Conservation (phyloP, 2,113 vertebrate genomes). For the Lampris megalopsis region DNA sequence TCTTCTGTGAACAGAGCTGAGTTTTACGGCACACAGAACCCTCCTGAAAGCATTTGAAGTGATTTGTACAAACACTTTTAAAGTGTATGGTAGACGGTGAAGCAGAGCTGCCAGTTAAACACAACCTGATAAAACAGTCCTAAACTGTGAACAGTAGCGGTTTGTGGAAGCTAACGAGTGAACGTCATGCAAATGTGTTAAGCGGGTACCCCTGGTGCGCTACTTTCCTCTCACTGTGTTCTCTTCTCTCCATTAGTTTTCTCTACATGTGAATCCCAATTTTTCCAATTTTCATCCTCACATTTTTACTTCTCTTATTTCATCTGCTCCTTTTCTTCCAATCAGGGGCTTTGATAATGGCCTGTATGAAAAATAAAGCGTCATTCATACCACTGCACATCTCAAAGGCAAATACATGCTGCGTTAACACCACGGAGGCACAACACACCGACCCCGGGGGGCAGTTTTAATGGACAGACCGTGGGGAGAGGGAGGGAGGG, state of each 20-base stretch:
- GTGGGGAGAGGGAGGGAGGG: neutral
- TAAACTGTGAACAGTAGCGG: neutral
- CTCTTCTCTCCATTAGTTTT: neutral
- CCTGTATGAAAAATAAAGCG: neutral
- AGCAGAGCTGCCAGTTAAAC: neutral
- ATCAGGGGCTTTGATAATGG: constrained; percentile 31
- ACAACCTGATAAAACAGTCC: neutral
- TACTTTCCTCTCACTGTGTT: neutral
- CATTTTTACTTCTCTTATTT: neutral
- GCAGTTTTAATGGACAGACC: constrained; percentile 14
- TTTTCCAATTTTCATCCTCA: neutral
- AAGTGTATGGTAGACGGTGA: too few species aligned
- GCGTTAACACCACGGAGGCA: too few species aligned
- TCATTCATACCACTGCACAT: neutral
- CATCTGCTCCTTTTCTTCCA: neutral
- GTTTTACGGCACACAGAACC: neutral
- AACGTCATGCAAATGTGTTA: neutral
- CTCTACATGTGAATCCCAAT: neutral
- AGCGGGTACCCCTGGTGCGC: neutral
- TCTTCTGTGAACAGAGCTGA: constrained; percentile 32
- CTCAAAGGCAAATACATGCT: constrained; percentile 18
- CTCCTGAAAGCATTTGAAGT: neutral
- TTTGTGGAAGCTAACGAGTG: neutral
- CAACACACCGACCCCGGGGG: neutral
- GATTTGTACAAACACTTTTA: too few species aligned